These are phyloP conservation scores for Takifugu flavidus DNA, from an alignment of 2,113 vertebrate genomes.

Conservation along the genomic window DNA sequence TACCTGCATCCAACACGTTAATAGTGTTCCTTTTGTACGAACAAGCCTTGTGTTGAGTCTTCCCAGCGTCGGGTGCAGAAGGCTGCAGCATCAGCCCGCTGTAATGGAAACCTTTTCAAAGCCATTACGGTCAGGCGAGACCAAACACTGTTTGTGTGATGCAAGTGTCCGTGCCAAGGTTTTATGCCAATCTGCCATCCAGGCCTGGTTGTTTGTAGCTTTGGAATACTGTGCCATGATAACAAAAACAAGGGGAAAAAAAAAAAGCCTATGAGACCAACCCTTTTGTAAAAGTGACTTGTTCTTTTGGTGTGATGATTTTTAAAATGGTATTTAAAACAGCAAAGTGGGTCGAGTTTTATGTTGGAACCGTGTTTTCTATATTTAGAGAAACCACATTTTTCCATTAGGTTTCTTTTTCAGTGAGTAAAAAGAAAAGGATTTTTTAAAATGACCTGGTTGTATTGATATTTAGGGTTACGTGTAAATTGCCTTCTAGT, in stretches of 20 bases:
- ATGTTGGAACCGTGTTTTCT: slow-evolving; percentile 51
- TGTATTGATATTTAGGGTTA: slow-evolving; percentile 51
- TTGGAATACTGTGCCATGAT: slow-evolving; percentile 71
- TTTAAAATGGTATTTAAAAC: slow-evolving; percentile 42
- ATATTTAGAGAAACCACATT: slow-evolving; percentile 37
- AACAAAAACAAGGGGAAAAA: slow-evolving; percentile 47
- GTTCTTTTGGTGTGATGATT: slow-evolving; percentile 44
- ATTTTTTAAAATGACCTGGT: slow-evolving; percentile 27
- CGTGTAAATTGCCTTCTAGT: slow-evolving; percentile 66
- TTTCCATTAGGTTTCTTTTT: slow-evolving; percentile 25
- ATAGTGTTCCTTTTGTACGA: slow-evolving; percentile 43
- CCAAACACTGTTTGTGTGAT: slow-evolving; percentile 76
- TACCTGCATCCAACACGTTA: slow-evolving; percentile 43
- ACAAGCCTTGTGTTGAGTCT: slow-evolving; percentile 45
- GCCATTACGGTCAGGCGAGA: slow-evolving; percentile 66
- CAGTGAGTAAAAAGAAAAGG: slow-evolving; percentile 34
- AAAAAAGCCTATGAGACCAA: slow-evolving; percentile 62
- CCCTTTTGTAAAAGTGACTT: slow-evolving; percentile 55
- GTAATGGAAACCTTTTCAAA: slow-evolving; percentile 53
- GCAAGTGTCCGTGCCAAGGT: slow-evolving; percentile 70
- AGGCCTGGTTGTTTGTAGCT: slow-evolving; percentile 64
- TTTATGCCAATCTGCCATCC: slow-evolving; percentile 49
- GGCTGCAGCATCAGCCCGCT: slow-evolving; percentile 42
- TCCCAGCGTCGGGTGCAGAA: slow-evolving; percentile 45
- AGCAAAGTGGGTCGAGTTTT: slow-evolving; percentile 31